phyloP scores from a whole-genome alignment of 2,888 invertebrate genomes.

The Allacma fusca region DNA sequence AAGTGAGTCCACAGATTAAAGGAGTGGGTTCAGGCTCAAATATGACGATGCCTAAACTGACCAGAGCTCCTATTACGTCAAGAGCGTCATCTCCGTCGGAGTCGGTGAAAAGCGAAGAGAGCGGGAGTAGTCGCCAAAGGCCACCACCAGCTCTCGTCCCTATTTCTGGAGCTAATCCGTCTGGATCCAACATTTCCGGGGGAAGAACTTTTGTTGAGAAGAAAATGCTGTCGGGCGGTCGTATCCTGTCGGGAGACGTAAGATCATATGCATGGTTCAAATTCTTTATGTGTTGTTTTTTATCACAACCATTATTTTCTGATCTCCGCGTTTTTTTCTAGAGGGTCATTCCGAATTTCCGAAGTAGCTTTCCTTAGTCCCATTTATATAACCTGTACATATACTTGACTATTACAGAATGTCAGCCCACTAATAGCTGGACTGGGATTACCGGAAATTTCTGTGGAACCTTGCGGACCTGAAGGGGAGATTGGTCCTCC shows the following conservation, averaged over 20 bases:
- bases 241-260: slow-evolving; percentile 40
- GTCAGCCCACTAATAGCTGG: neutral
- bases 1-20: slow-evolving; percentile 46
- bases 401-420: neutral
- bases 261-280: slow-evolving; percentile 10
- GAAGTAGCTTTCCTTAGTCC: neutral
- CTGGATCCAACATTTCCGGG: slow-evolving; percentile 8
- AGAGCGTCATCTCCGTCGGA: slow-evolving; percentile 36
- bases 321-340: neutral
- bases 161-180: slow-evolving; percentile 14
- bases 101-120: slow-evolving; percentile 44
- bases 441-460: slow-evolving; percentile 12
- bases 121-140: slow-evolving; percentile 13
- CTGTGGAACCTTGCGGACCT: neutral
- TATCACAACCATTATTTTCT: neutral
- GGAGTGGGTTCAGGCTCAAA: slow-evolving; percentile 32
- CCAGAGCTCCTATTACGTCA: slow-evolving; percentile 51
- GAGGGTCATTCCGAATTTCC: neutral
- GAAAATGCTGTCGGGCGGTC: slow-evolving; percentile 57
- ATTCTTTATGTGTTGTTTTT: neutral
- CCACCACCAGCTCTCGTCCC: slow-evolving; percentile 40
- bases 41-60: slow-evolving; percentile 53
- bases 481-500: slow-evolving; percentile 36
- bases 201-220: slow-evolving; percentile 54
- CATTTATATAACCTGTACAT: neutral